Evolutionary conservation across 2,888 invertebrate genomes (phyloP), one percentile per base, ranked within the genome.

Genomic region (Parapristionchus giblindavisi): DNA sequence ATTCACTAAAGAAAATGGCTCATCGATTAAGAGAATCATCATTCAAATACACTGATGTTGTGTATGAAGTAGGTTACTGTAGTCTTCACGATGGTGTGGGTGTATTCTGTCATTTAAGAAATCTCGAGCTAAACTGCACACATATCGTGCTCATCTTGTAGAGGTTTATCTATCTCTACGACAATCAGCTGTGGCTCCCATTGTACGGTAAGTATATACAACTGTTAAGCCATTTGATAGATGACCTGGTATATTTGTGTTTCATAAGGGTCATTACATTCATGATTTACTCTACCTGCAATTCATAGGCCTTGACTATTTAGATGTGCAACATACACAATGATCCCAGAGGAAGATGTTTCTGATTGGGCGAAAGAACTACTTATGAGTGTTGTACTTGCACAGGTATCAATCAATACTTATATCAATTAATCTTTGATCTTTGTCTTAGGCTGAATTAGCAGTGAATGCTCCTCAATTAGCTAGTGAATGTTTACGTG

Each of bases 311-410:
- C 43, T 17, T 14, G 14, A n/a, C 54, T 54, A 5, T 27, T 14
- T 29, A 71, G 70, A 38, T 56, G 56, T 17, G 70, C 70, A 1
- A 56, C 70, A 38, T 71, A 71, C 40, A 32, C 8, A 0, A 54
- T 71, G 56, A 29, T 71, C 1, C 70, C 70, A n/a, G 70, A 61
- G 24, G 73, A 54, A 78, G 87, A 86, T 58, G 86, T 87, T 6
- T 84, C 85, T 2, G 83, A 85, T 73, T 88, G 80, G 76, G 81
- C 87, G 24, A 88, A 87, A 76, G 88, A 88, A 76, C 80, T 88
- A 63, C 79, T 87, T 58, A 82, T 88, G 79, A 83, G 86, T 68
- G 81, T 84, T 34, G 86, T 88, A 40, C 80, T 85, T 32, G 84
- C 82, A 65, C 82, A 82, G 76, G 73, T 71, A 52, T 27, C n/a